These are phyloP conservation scores for Poecilia velifera DNA, from an alignment of 2,797 vertebrate species.

Conservation along the genomic window DNA sequence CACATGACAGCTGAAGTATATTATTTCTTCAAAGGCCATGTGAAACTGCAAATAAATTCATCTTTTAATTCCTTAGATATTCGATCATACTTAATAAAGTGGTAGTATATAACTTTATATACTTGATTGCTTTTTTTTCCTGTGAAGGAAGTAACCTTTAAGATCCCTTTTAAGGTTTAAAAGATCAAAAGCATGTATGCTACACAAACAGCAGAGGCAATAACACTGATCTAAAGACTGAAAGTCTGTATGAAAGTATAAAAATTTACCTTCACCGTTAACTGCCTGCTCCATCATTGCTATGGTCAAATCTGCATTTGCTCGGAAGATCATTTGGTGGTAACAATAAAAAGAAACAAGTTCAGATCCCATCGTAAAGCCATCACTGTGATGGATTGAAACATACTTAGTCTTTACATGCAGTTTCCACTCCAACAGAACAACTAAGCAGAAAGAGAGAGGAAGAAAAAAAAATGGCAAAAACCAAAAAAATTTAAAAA, in stretches of 20 bases:
- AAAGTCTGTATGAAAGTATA: conserved; percentile 76
- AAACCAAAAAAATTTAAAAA: conserved; percentile 17
- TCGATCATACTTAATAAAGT: conserved; percentile 68
- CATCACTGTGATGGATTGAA: conserved; percentile 77
- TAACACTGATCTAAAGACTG: conserved; percentile 68
- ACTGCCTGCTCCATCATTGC: conserved; percentile 49
- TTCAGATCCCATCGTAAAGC: conserved; percentile 62
- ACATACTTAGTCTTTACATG: conserved; percentile 68
- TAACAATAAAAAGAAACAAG: conserved; percentile 51
- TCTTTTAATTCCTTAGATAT: conserved; percentile 66
- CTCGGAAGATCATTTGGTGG: conserved; percentile 71
- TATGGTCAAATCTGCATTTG: conserved; percentile 51
- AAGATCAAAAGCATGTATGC: conserved; percentile 57
- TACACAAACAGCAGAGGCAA: conserved; percentile 67
- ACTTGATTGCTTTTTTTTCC: conserved; percentile 56
- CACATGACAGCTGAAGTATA: conserved; percentile 66
- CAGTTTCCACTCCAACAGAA: conserved; percentile 52
- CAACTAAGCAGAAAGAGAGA: conserved; percentile 50
- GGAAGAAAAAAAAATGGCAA: conserved; percentile 48
- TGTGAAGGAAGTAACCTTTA: conserved; percentile 55
- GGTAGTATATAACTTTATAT: conserved; percentile 65
- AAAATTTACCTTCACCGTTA: conserved; percentile 73
- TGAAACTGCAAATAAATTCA: conserved; percentile 53
- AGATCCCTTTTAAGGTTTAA: conserved; percentile 68
- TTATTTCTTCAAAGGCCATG: conserved; percentile 41